phyloP scores from a whole-genome alignment of 2,797 vertebrate genomes.

The Gymnocypris eckloni region DNA sequence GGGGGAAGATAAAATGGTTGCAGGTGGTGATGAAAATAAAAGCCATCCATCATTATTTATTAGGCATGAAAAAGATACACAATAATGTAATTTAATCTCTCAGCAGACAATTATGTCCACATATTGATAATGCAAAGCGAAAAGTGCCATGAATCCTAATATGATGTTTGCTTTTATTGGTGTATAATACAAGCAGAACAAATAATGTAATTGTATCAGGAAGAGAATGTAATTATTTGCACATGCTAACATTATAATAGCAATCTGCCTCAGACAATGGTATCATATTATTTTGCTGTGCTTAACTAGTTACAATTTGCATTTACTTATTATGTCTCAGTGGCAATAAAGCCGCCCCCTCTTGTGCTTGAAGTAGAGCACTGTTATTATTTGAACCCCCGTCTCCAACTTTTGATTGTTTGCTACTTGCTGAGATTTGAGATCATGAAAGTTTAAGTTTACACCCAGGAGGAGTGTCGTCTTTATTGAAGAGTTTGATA shows the following conservation, averaged over 20 bases:
- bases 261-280: slow-evolving; percentile 81
- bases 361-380: slow-evolving; percentile 69
- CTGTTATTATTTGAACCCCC: slow-evolving; percentile 68
- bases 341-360: slow-evolving; percentile 76
- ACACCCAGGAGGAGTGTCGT: slow-evolving; percentile 40
- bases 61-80: slow-evolving; percentile 99
- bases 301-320: slow-evolving; percentile 89
- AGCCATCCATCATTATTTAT: slow-evolving; percentile 99
- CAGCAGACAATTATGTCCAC: slow-evolving; percentile 99
- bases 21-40: slow-evolving; percentile 99
- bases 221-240: slow-evolving; percentile 92
- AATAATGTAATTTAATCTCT: slow-evolving; percentile 99
- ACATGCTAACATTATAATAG: slow-evolving; percentile 88
- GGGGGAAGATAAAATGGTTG: slow-evolving; percentile 98
- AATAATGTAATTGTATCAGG: slow-evolving; percentile 99
- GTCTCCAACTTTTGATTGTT: slow-evolving; percentile 63
- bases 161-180: slow-evolving; percentile 99
- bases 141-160: slow-evolving; percentile 99
- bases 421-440: slow-evolving; percentile 53
- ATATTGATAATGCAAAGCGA: slow-evolving; percentile 99
- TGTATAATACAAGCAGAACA: slow-evolving; percentile 94
- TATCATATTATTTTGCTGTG: slow-evolving; percentile 85
- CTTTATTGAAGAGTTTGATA: slow-evolving; percentile 41
- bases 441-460: slow-evolving; percentile 54
- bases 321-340: slow-evolving; percentile 82